These are phyloP conservation scores for Melanogrammus aeglefinus DNA, from an alignment of 2,797 vertebrate species.

Conservation along the genomic window DNA sequence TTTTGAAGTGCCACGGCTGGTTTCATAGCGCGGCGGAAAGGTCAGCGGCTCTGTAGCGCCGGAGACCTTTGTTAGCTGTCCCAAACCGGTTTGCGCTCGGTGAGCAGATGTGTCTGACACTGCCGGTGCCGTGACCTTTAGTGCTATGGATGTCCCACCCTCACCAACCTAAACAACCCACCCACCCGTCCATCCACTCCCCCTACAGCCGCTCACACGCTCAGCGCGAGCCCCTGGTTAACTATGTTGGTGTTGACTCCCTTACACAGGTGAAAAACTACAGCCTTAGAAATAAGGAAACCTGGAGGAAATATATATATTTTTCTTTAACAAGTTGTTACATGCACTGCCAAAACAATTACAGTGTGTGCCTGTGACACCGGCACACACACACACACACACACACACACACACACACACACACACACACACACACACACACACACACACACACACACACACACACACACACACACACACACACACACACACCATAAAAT, in stretches of 20 bases:
- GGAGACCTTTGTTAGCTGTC: slow-evolving; percentile 70
- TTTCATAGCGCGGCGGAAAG: slow-evolving; percentile 62
- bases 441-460: slow-evolving; percentile 21
- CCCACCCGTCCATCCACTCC: not conserved
- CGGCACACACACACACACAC: slow-evolving; percentile 19
- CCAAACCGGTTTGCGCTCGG: slow-evolving; percentile 62
- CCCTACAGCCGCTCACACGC: slow-evolving; percentile 20
- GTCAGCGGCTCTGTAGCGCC: slow-evolving; percentile 66
- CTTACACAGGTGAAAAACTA: not conserved
- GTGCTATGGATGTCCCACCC: slow-evolving; percentile 61
- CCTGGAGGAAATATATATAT: not conserved
- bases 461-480: slow-evolving; percentile 21
- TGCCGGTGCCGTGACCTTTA: slow-evolving; percentile 72
- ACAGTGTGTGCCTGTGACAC: not conserved
- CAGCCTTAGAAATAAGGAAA: not conserved
- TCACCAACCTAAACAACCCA: slow-evolving; percentile 39
- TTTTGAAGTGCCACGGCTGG: slow-evolving; percentile 63
- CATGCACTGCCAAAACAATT: slow-evolving; percentile 29
- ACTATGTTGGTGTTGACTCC: slow-evolving; percentile 9
- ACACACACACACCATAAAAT: slow-evolving; percentile 20
- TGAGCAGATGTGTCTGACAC: slow-evolving; percentile 71
- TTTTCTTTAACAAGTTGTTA: slow-evolving; percentile 39
- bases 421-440: slow-evolving; percentile 17
- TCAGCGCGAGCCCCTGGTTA: slow-evolving; percentile 47
- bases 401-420: slow-evolving; percentile 24